Evolutionary conservation across 2,113 vertebrate genomes (phyloP), one percentile per base, ranked within the genome.

Genomic region (Speoplatyrhinus poulsoni): DNA sequence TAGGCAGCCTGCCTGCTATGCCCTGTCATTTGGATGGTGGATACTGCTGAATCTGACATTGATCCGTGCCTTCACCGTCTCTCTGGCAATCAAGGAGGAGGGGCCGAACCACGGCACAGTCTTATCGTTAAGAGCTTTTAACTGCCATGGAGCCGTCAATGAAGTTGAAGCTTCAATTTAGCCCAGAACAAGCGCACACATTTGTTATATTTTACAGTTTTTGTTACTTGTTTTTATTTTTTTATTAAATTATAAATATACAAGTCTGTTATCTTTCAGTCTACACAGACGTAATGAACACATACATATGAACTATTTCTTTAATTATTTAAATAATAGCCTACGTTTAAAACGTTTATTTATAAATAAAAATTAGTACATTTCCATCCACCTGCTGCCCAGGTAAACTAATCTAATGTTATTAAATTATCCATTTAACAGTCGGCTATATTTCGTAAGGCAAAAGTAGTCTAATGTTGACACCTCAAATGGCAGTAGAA

Each of bases 61-160:
- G n/a, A n/a, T 11, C 69, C 36, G 3, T 77, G 72, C 71, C 74
- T 73, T 74, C 71, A 68, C 54, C 56, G 56, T 46, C 52, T 13
- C 73, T 69, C 69, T 48, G 49, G 65, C 32, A 58, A 62, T 76
- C 52, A 54, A 11, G 49, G 9, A 4, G 49, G 49, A 11, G 56
- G 56, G 56, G 56, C 36, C 36, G 36, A 41, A 41, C 36, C 36
- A 11, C 15, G 59, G 16, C 10, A 54, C 12, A 16, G 33, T 46
- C 76, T 82, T 69, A 84, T 85, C 81, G 16, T 46, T 50, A 2
- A 75, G 71, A 85, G 84, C 86, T 86, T 82, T 80, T 68, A 83
- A 70, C 82, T 71, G 78, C 64, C 70, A 73, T 3, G 49, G 11
- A 50, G 46, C 19, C 60, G 48, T 60, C 58, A 49, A 60, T 75